Evolutionary conservation across 2,113 vertebrate genomes (phyloP), one percentile per base, ranked within the genome.

Genomic region (Capreolus pygargus): DNA sequence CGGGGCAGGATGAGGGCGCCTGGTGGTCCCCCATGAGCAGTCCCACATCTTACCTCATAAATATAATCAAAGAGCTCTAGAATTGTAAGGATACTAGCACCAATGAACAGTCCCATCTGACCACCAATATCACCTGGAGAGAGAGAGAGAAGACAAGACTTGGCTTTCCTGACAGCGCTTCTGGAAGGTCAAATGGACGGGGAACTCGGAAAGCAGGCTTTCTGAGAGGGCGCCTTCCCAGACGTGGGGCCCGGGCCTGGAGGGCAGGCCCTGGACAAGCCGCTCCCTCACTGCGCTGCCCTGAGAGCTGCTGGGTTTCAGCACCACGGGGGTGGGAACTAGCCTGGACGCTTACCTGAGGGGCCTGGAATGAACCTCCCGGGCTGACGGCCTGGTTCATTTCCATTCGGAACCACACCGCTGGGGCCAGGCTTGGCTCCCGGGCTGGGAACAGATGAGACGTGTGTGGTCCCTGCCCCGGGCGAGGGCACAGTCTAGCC

Each of bases 101-200:
- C 99, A 82, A 99, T 99, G 96, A 99, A 99, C 79, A 99, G 98
- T 97, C 99, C 99, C 99, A 99, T 99, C 99, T 99, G 99, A 95
- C 99, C 99, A 9, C 99, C 99, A 86, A 99, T 99, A 96, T 99
- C 99, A 98, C 99, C 99, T 99, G 97, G 70, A 39, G 19, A 96
- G 94, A 98, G 97, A 95, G 84, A 96, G 88, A 95, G 60, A 74
- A 95, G 86, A 60, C 27, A 52, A 88, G 64, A 27, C 52, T 54
- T 47, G 74, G 61, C 78, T 97, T 97, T 60, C 86, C 47, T 90
- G 83, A 89, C 14, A 33, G 14, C 7, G 1, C 30, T 39, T 39
- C 90, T 28, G 33, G 95, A 82, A 74, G 25, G 45, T 19, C 1
- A 6, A 54, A 23, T 11, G 45, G 54, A 61, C 0, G 0, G 17